Evolutionary conservation across 2,888 invertebrate genomes (phyloP), one percentile per base, ranked within the genome.

Genomic region (Geotrupes spiniger): DNA sequence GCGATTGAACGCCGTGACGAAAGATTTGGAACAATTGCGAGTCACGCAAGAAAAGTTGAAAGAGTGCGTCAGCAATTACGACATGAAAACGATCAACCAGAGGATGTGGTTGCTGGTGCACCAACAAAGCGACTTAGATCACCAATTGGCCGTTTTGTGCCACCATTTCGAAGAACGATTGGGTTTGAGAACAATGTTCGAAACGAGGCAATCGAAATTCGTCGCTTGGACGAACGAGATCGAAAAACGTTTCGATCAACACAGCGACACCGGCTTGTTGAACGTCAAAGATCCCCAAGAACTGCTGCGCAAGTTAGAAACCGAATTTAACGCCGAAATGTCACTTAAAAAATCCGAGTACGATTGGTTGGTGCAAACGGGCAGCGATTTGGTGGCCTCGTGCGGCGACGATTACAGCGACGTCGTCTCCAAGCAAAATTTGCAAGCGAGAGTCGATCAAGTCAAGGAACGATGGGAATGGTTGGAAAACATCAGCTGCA

Each of bases 41-140:
- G 82, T 85, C 0, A 82, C 83, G 21, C 86, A 89, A 60, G 90
- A 92, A 68, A 86, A 91, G 69, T 74, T 93, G 2, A 89, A 90
- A 62, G 90, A 92, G 66, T 89, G 88, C 60, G 77, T 92, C 3
- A 89, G 89, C 68, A 89, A 91, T 0, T 82, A 84, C 37, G 92
- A 93, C 64, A 85, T 90, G 72, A 87, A 91, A 66, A 76, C 84
- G 9, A 81, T 92, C 38, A 84, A 84, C 58, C 92, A 92, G 66
- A 81, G 82, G 56, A 79, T 86, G 53, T 87, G 89, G 82, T 78
- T 90, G 51, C 70, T 92, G 42, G 80, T 83, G 71, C 90, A 92
- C 65, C 88, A 89, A 61, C 85, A 90, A 57, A 83, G 84, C 1
- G 92, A 92, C 59, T 71, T 92, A 2, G 88, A 90, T 60, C 86